A percentile compares a stretch with the other conserved stretches of the same genome.
Evolutionary conservation across 2,113 vertebrate genomes (phyloP).

Genomic region (Eulemur macaco): DNA sequence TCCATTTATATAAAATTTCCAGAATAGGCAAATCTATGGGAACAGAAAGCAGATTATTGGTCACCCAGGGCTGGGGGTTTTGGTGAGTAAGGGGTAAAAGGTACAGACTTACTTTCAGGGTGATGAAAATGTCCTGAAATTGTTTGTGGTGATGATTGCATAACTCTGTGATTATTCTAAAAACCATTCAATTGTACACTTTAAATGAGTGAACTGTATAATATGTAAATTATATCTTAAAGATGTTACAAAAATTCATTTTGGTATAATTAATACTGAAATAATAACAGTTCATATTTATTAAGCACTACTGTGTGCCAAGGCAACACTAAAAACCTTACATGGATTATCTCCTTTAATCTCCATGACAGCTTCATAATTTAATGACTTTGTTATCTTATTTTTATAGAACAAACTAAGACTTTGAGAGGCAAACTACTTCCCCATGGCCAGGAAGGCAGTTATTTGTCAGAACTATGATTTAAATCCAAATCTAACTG

Average conservation of each 20-base stretch:
- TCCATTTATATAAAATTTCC: neutral
- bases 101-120: neutral
- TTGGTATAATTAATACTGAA: slow-evolving; percentile 67
- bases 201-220: neutral
- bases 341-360: neutral
- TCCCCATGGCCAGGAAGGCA: neutral
- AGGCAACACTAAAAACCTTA: neutral
- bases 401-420: neutral
- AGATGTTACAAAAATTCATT: neutral
- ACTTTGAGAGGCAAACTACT: neutral
- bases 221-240: neutral
- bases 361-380: neutral
- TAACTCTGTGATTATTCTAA: neutral
- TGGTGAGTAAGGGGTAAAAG: neutral
- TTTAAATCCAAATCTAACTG: neutral
- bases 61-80: neutral
- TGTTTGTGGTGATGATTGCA: neutral
- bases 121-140: neutral
- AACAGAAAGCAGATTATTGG: neutral
- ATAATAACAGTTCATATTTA: slow-evolving; percentile 59
- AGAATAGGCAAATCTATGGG: neutral
- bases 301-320: neutral
- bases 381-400: neutral
- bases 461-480: neutral
- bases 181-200: neutral